phyloP scores from a whole-genome alignment of 2,888 invertebrate species.

The Synergus umbraculus region DNA sequence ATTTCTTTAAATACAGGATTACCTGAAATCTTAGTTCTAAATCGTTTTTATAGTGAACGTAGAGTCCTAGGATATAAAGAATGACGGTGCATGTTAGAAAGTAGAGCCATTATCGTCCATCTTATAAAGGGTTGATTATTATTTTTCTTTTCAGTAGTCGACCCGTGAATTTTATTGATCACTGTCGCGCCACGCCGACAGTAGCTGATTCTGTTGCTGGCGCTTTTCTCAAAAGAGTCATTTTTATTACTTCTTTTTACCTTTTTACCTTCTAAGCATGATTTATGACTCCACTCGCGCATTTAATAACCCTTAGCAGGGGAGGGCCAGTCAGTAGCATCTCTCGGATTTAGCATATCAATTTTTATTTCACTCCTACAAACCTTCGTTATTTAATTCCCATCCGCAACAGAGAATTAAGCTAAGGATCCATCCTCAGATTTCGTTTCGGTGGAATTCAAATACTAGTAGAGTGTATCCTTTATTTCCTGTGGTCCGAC shows the following conservation, averaged over 20 bases:
- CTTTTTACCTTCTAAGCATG: slow-evolving; percentile 29
- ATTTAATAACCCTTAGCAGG: slow-evolving; percentile 56
- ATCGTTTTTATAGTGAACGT: slow-evolving; percentile 12
- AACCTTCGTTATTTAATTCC: background rate
- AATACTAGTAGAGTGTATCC: background rate
- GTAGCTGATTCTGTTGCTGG: background rate
- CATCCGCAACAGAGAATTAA: background rate
- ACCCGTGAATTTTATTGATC: slow-evolving; percentile 30
- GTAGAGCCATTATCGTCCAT: slow-evolving; percentile 19
- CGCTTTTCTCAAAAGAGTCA: slow-evolving; percentile 11
- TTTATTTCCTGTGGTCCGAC: background rate
- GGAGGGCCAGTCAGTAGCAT: slow-evolving; percentile 51
- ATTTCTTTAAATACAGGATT: slow-evolving; percentile 16
- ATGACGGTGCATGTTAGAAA: slow-evolving; percentile 4
- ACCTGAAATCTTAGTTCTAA: slow-evolving; percentile 13
- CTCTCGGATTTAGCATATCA: slow-evolving; percentile 34
- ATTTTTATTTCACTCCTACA: background rate
- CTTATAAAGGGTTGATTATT: slow-evolving; percentile 63
- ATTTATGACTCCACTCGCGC: slow-evolving; percentile 15
- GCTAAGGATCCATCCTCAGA: background rate
- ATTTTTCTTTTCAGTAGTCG: background rate
- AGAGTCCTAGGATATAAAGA: background rate
- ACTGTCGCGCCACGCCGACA: background rate
- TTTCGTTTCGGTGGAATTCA: slow-evolving; percentile 10
- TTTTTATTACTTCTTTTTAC: background rate